Evolutionary conservation across 2,113 vertebrate genomes (phyloP).

Genomic region (Anser brachyrhynchus): DNA sequence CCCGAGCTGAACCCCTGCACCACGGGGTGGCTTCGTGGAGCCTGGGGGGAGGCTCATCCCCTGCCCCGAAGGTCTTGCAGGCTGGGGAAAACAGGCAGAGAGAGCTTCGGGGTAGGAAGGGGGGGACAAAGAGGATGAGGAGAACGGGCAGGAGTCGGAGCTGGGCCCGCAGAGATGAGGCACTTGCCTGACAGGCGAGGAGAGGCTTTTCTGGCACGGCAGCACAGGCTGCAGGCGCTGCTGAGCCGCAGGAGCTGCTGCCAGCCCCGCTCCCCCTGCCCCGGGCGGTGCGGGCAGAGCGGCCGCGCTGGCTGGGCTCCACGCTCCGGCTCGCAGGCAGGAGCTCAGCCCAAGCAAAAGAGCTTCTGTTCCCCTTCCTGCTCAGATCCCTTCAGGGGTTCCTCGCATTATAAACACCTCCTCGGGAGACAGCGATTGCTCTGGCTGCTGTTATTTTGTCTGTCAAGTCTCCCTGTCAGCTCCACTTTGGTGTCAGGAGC

Average conservation of each 20-base stretch:
- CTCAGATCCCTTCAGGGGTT: conserved; percentile 2
- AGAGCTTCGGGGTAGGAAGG: rapidly evolving
- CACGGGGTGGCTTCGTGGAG: rapidly evolving
- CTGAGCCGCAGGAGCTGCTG: background rate
- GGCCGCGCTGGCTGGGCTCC: background rate
- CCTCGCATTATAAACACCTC: background rate
- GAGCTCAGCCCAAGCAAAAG: background rate
- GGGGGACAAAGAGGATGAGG: background rate
- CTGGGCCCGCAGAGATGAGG: background rate
- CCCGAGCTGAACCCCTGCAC: background rate
- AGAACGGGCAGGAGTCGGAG: background rate
- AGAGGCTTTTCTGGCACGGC: background rate
- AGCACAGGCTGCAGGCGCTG: background rate
- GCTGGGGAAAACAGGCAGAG: background rate
- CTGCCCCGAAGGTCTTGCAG: background rate
- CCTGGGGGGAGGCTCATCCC: background rate
- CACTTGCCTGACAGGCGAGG: background rate
- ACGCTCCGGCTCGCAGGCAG: background rate
- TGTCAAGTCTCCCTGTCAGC: background rate
- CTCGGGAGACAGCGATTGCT: background rate
- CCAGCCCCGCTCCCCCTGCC: background rate
- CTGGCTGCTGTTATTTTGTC: background rate
- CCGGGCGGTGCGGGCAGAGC: background rate
- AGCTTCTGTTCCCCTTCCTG: conserved; percentile 23
- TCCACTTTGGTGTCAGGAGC: background rate